These are phyloP conservation scores for Urosaurus nigricauda DNA, from an alignment of 2,797 vertebrate species.

Conservation along the genomic window DNA sequence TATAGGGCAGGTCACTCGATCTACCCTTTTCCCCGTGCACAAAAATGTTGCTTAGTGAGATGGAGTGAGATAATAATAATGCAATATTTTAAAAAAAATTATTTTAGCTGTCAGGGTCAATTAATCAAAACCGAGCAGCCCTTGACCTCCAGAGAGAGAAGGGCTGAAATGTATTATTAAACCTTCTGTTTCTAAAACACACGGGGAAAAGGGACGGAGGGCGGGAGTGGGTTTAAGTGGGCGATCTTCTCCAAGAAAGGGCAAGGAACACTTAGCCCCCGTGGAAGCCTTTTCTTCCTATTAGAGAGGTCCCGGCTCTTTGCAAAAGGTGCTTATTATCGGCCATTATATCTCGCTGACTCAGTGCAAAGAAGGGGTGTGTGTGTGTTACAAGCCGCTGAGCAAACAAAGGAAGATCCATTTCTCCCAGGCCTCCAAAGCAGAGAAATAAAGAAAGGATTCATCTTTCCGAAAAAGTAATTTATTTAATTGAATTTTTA, in stretches of 20 bases:
- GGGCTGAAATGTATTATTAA: neutral
- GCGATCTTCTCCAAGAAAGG: neutral
- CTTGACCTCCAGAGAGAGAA: neutral
- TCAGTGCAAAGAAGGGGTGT: neutral
- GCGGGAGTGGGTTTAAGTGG: neutral
- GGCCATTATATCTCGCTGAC: neutral
- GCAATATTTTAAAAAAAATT: neutral
- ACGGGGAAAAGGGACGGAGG: too few species aligned
- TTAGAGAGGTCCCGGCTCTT: neutral
- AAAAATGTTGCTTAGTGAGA: neutral
- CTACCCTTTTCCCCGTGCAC: neutral
- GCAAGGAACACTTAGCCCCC: neutral
- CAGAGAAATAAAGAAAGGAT: neutral
- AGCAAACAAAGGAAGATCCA: slow-evolving; percentile 21
- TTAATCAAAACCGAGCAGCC: neutral
- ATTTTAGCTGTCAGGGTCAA: slow-evolving; percentile 4
- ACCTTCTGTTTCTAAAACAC: neutral
- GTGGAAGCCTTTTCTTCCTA: neutral
- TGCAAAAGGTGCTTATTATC: slow-evolving; percentile 12
- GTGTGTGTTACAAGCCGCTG: slow-evolving; percentile 1
- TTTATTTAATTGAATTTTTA: slow-evolving; percentile 2
- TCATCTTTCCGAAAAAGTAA: neutral
- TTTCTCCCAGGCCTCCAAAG: neutral
- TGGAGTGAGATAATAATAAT: neutral
- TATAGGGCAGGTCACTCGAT: neutral